Evolutionary conservation across 35 echinoderm and acorn worm species (phyloP), one percentile per base, ranked within the genome.

Genomic region (Apostichopus californicus): DNA sequence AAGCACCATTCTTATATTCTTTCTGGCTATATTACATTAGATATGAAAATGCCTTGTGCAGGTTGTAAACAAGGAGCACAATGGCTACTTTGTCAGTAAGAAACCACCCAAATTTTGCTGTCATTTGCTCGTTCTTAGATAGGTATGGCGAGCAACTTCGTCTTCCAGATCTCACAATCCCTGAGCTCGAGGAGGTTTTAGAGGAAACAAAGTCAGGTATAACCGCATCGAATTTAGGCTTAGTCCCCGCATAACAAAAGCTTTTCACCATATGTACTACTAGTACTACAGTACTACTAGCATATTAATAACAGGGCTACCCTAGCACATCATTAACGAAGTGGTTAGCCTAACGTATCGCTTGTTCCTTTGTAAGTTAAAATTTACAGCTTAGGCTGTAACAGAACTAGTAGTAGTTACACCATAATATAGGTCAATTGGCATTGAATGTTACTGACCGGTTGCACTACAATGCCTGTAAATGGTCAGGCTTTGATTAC

Each of bases 81-180:
- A 87, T 80, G 93, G 92, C 78, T 73, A 96, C 90, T 80, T 90
- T 89, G 87, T 96, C 95, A 56, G 92, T 94, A 13, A 89, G 88
- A 73, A 92, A 91, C 52, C 90, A 85, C 66, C 95, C 95, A 24
- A 86, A 96, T 96, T 96, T 96, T 63, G 95, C 95, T 56, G 92
- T 96, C 58, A 90, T 96, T 55, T 96, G 95, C 84, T 93, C 95
- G 14, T 96, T 96, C 89, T 94, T 96, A 72, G 88, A 96, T 77
- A 93, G 95, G 20, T 96, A 96, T 81, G 95, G 95, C 46, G 95
- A 96, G 57, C 80, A 91, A 73, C 78, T 96, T 72, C 87, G 93
- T 71, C 95, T 96, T 5, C 95, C 95, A 60, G 95, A 96, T 83
- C 89, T 96, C 92, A 94, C 95, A 7, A 96, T 96, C 21, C 92